Evolutionary conservation across 2,888 invertebrate genomes (phyloP).

Genomic region (Xylota segnis): DNA sequence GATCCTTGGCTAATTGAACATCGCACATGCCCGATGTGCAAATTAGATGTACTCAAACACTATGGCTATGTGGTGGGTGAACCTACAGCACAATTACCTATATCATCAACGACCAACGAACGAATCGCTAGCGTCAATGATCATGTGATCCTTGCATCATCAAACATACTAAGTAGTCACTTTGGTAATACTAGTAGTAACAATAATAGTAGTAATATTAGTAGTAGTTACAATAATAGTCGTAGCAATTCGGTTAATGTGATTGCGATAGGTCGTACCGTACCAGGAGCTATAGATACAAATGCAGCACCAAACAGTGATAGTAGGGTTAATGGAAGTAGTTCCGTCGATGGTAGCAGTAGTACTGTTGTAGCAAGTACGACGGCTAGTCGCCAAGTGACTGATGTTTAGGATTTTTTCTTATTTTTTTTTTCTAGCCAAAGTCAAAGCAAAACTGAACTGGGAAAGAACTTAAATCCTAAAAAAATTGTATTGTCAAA

Average conservation of each 20-base stretch:
- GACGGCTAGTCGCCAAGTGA: slow-evolving; percentile 82
- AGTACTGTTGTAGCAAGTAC: slow-evolving; percentile 71
- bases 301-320: slow-evolving; percentile 49
- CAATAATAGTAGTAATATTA: slow-evolving; percentile 70
- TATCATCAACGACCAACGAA: slow-evolving; percentile 59
- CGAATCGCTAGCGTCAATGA: slow-evolving; percentile 68
- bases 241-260: slow-evolving; percentile 53
- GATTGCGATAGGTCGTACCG: slow-evolving; percentile 62
- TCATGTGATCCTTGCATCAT: slow-evolving; percentile 58
- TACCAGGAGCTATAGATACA: slow-evolving; percentile 57
- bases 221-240: slow-evolving; percentile 58
- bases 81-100: slow-evolving; percentile 48
- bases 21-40: slow-evolving; percentile 98
- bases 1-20: slow-evolving; percentile 98
- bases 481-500: slow-evolving; percentile 36
- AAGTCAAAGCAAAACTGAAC: slow-evolving; percentile 31
- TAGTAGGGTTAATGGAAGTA: slow-evolving; percentile 56
- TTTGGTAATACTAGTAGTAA: slow-evolving; percentile 77
- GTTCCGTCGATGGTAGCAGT: slow-evolving; percentile 74
- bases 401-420: slow-evolving; percentile 81
- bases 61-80: slow-evolving; percentile 93
- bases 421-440: slow-evolving; percentile 12
- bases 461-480: slow-evolving; percentile 7
- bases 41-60: slow-evolving; percentile 96
- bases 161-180: slow-evolving; percentile 78